phyloP scores from a whole-genome alignment of 2,113 vertebrate genomes.

The Heteronetta atricapilla region DNA sequence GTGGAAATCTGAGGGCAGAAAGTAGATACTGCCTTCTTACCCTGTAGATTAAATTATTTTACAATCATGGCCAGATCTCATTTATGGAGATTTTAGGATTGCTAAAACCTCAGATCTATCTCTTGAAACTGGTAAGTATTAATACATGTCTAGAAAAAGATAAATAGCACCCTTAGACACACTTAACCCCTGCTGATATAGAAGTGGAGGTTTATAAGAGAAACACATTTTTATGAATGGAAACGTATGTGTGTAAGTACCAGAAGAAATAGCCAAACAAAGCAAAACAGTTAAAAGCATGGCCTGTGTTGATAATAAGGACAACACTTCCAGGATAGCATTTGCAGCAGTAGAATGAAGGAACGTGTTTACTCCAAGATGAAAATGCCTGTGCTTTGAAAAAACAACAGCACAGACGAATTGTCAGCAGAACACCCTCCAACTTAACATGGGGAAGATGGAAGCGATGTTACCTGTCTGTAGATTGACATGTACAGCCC shows the following conservation, averaged over 20 bases:
- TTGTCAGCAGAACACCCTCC: not conserved
- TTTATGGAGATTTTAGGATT: not conserved
- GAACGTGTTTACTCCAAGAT: not conserved
- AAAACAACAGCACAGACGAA: not conserved
- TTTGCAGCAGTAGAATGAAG: not conserved
- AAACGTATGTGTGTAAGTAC: not conserved
- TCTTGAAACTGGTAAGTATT: not conserved
- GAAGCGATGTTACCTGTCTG: fast-evolving
- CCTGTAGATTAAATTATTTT: not conserved
- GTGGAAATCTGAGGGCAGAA: not conserved
- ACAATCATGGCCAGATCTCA: not conserved
- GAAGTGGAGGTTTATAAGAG: not conserved
- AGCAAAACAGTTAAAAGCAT: not conserved
- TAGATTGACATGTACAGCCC: not conserved
- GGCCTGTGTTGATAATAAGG: not conserved
- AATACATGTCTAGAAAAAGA: not conserved
- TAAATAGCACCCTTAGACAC: not conserved
- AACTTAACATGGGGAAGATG: not conserved
- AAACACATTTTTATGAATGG: not conserved
- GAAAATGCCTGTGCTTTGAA: not conserved
- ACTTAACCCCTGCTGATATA: not conserved
- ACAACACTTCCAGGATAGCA: not conserved
- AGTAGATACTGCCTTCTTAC: not conserved
- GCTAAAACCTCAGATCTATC: not conserved
- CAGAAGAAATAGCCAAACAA: not conserved